Conservation (phyloP, 2,888 invertebrate species). For the Byasa hedistus region DNA sequence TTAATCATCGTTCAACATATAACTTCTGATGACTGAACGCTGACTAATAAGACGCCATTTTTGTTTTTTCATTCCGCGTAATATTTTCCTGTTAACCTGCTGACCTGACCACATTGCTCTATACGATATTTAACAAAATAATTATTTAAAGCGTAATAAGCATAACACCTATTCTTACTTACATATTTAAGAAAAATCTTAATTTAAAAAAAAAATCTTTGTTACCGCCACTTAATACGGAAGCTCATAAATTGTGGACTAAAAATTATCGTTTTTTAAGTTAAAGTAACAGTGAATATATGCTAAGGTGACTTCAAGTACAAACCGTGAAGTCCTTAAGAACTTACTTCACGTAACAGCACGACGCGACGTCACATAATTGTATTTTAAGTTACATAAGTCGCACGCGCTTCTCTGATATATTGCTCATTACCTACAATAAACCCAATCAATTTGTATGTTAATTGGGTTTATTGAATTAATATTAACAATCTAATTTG, state of each 20-base stretch:
- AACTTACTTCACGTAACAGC: slow-evolving; percentile 11
- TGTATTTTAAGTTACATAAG: slow-evolving; percentile 9
- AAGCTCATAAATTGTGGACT: too few species aligned
- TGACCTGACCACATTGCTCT: slow-evolving; percentile 50
- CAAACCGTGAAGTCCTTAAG: background rate
- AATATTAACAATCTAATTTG: background rate
- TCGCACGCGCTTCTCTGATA: slow-evolving; percentile 3
- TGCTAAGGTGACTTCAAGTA: background rate
- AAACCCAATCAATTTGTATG: too few species aligned
- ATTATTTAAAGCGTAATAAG: slow-evolving; percentile 30
- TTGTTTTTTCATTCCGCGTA: slow-evolving; percentile 40
- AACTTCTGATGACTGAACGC: background rate
- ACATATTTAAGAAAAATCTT: background rate
- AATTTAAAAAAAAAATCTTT: too few species aligned
- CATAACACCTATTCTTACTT: background rate
- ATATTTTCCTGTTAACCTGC: slow-evolving; percentile 55
- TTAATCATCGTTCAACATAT: background rate
- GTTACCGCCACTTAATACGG: too few species aligned
- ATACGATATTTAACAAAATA: slow-evolving; percentile 28
- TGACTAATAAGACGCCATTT: slow-evolving; percentile 28
- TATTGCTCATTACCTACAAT: slow-evolving; percentile 1
- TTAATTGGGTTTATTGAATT: too few species aligned
- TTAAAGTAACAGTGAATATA: background rate
- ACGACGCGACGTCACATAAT: background rate
- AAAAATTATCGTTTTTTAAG: too few species aligned